A percentile compares a stretch with the other conserved stretches of the same genome.
Evolutionary conservation across 2,888 invertebrate genomes (phyloP).

Genomic region (Allophyes oxyacanthae): DNA sequence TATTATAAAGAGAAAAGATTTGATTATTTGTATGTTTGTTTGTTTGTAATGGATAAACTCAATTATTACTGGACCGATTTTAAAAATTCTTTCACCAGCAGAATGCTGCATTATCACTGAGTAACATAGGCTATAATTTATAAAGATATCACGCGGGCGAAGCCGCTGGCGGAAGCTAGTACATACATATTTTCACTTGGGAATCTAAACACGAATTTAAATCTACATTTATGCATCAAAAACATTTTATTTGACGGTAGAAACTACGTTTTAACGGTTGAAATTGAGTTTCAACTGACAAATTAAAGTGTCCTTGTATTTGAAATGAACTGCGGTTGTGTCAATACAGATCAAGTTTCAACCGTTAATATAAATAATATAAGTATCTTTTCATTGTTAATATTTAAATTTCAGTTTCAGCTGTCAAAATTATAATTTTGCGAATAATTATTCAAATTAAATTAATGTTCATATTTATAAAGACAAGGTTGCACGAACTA

Average conservation of each 20-base stretch:
- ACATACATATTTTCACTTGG: too few species aligned
- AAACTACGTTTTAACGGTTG: not conserved
- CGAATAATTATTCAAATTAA: constrained; percentile 8
- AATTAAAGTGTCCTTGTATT: not conserved
- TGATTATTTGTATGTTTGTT: too few species aligned
- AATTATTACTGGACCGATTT: too few species aligned
- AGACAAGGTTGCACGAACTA: constrained; percentile 27
- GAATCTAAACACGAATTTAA: not conserved
- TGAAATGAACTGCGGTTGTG: not conserved
- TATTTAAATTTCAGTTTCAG: too few species aligned
- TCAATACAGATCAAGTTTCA: not conserved
- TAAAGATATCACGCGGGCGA: too few species aligned
- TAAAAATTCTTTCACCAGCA: too few species aligned
- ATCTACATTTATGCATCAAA: not conserved
- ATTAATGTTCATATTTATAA: constrained; percentile 42
- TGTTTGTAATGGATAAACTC: too few species aligned
- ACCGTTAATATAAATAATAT: not conserved
- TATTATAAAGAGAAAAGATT: too few species aligned
- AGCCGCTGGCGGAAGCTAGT: too few species aligned
- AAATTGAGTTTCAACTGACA: constrained; percentile 8
- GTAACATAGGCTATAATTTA: too few species aligned
- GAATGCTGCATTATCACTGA: too few species aligned
- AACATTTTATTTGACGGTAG: constrained; percentile 3
- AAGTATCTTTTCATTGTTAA: too few species aligned
- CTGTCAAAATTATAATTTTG: not conserved